Conservation (phyloP, 2,113 vertebrate species). For the Solenodon paradoxus region DNA sequence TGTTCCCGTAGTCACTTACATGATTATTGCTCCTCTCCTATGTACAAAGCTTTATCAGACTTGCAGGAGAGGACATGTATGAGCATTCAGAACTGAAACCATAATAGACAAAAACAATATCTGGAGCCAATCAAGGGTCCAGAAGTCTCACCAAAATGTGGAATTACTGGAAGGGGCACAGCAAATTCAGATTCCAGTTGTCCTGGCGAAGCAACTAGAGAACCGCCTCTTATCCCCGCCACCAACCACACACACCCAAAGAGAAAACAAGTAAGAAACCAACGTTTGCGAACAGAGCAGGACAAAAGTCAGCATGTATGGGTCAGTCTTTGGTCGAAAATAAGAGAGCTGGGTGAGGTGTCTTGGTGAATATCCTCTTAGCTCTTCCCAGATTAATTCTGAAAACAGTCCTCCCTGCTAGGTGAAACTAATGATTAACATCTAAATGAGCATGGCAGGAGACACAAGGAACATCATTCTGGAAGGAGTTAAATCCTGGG, state of each 20-base stretch:
- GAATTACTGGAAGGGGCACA: background rate
- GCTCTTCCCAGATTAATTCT: background rate
- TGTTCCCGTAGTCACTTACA: too few species aligned
- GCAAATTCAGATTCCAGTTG: background rate
- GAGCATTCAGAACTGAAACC: background rate
- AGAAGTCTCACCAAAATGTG: background rate
- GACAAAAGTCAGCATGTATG: background rate
- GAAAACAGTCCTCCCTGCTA: background rate
- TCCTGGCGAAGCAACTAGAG: background rate
- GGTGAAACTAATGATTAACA: background rate
- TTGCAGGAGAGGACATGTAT: background rate
- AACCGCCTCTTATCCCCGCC: rapidly evolving
- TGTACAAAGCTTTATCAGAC: background rate
- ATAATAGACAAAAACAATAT: background rate
- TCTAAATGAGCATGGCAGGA: background rate
- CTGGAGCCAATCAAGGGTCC: background rate
- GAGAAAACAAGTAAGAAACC: background rate
- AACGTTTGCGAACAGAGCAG: background rate
- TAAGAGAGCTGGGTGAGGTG: background rate
- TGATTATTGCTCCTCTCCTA: background rate
- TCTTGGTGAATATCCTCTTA: background rate
- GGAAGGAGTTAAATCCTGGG: background rate
- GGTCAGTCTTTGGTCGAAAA: background rate
- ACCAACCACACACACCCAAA: rapidly evolving
- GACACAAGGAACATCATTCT: background rate